phyloP scores from a whole-genome alignment of 2,888 invertebrate species.

The Drosophila helvetica region DNA sequence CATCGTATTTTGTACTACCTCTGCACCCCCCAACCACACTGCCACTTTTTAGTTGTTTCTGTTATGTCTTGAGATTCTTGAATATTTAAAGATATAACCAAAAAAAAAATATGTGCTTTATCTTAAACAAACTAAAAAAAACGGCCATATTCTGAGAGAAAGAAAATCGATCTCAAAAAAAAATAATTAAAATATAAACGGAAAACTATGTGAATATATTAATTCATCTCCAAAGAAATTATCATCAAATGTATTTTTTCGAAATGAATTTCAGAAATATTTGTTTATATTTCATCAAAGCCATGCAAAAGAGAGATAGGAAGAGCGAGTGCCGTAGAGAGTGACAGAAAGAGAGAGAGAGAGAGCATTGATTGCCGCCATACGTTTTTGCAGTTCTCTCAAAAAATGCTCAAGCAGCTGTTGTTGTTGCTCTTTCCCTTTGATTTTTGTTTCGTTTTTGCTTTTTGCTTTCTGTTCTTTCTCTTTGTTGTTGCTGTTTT shows the following conservation, averaged over 20 bases:
- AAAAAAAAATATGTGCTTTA: slow-evolving; percentile 1
- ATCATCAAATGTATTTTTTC: background rate
- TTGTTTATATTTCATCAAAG: slow-evolving; percentile 70
- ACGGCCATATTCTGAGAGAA: background rate
- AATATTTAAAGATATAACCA: slow-evolving; percentile 4
- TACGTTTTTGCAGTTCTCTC: slow-evolving; percentile 55
- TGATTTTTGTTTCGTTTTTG: slow-evolving; percentile 10
- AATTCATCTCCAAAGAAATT: background rate
- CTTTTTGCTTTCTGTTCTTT: slow-evolving; percentile 2
- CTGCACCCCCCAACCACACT: slow-evolving; percentile 11
- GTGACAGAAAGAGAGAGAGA: slow-evolving; percentile 7
- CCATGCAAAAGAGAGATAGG: background rate
- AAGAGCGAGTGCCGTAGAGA: background rate
- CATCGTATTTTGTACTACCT: slow-evolving; percentile 31
- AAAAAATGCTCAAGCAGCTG: slow-evolving; percentile 60
- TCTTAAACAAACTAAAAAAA: background rate
- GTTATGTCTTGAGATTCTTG: slow-evolving; percentile 51
- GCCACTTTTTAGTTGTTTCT: slow-evolving; percentile 10
- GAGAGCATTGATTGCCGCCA: slow-evolving; percentile 50
- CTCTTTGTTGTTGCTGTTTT: slow-evolving; percentile 18
- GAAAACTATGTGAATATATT: background rate
- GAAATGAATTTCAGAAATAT: slow-evolving; percentile 45
- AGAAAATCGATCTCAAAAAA: background rate
- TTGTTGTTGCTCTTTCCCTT: slow-evolving; percentile 21
- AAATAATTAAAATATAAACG: background rate